Evolutionary conservation across 2,797 vertebrate genomes (phyloP).

Genomic region (Gephyroberyx darwinii): DNA sequence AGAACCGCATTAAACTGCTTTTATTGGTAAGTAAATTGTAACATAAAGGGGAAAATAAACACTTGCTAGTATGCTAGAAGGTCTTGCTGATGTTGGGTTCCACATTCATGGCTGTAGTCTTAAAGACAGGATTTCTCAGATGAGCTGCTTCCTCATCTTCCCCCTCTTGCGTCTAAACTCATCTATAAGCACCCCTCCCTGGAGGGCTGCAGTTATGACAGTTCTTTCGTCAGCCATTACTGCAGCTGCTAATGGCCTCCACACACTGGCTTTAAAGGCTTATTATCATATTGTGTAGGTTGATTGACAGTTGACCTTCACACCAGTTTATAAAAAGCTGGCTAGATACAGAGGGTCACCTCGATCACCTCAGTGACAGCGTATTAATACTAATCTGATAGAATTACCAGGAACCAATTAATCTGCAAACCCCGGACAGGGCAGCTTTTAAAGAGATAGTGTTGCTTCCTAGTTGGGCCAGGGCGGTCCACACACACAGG

Average conservation of each 20-base stretch:
- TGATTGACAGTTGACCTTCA: conserved; percentile 86
- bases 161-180: conserved; percentile 24
- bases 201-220: conserved; percentile 62
- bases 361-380: conserved; percentile 64
- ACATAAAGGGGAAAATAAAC: neutral
- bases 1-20: neutral
- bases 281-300: conserved; percentile 77
- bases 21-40: conserved; percentile 1
- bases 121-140: conserved; percentile 34
- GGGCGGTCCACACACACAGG: conserved; percentile 1
- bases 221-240: conserved; percentile 72
- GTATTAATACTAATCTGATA: conserved; percentile 83
- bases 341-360: conserved; percentile 69
- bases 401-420: conserved; percentile 81
- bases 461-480: conserved; percentile 46
- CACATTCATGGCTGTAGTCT: conserved; percentile 17
- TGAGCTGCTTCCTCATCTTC: conserved; percentile 30
- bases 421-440: conserved; percentile 63
- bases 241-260: conserved; percentile 72
- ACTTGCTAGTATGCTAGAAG: conserved; percentile 8
- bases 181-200: conserved; percentile 55
- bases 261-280: conserved; percentile 72
- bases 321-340: conserved; percentile 72
- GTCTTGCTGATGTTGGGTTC: conserved; percentile 13
- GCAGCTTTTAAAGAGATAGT: conserved; percentile 66